These are phyloP conservation scores for Caenorhabditis briggsae DNA, from an alignment of 1,140 invertebrate genomes.

Conservation along the genomic window DNA sequence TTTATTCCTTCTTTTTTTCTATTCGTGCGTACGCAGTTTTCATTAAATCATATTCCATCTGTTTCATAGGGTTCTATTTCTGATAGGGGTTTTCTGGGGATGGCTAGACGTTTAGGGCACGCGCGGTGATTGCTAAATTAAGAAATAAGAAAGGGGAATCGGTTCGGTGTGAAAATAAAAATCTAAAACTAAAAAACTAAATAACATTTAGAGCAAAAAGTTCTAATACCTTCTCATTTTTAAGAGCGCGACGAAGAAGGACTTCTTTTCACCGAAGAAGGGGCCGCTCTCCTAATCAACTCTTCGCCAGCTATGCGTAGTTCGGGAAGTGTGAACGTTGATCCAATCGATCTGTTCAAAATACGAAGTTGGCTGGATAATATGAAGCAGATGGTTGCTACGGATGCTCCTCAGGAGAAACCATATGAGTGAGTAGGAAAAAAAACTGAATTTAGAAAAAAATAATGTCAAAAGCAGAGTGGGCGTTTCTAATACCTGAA, in stretches of 20 bases:
- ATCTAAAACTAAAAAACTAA: neutral
- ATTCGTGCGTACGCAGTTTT: neutral
- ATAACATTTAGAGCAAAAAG: neutral
- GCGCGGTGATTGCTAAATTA: no score
- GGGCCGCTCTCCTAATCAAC: slow-evolving; percentile 35
- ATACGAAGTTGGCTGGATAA: slow-evolving; percentile 69
- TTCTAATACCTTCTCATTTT: neutral
- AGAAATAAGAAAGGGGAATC: no score
- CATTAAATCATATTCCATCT: neutral
- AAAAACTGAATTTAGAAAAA: neutral
- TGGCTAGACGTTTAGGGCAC: no score
- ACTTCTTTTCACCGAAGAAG: slow-evolving; percentile 45
- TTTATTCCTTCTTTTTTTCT: no score
- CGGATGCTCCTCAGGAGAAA: slow-evolving; percentile 64
- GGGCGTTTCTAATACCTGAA: no score
- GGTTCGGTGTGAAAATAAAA: neutral
- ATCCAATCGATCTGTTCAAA: slow-evolving; percentile 64
- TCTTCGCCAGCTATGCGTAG: slow-evolving; percentile 44
- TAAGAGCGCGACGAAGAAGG: slow-evolving; percentile 40
- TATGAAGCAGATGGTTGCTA: slow-evolving; percentile 69
- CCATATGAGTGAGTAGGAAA: slow-evolving; percentile 59
- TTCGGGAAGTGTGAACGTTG: slow-evolving; percentile 29
- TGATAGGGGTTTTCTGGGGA: no score
- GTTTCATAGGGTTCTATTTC: neutral
- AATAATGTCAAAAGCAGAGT: no score